phyloP scores from a whole-genome alignment of 2,888 invertebrate species.

The Sthenelais limicola region DNA sequence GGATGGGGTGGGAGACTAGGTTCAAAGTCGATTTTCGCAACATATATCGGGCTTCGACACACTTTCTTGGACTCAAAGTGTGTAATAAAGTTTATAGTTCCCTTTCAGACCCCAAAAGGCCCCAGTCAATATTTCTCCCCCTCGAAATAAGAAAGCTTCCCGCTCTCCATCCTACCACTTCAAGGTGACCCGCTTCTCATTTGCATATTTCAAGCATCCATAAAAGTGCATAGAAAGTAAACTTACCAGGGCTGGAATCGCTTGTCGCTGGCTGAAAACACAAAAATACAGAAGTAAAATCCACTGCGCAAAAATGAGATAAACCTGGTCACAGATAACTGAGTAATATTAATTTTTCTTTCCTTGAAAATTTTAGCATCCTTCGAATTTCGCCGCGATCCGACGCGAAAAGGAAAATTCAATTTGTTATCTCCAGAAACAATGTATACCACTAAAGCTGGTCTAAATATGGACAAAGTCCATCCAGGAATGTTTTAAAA shows the following conservation, averaged over 20 bases:
- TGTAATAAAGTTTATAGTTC: too few species aligned
- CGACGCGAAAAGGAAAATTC: conserved; percentile 15
- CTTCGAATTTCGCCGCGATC: conserved; percentile 37
- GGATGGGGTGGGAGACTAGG: too few species aligned
- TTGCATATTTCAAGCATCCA: conserved; percentile 32
- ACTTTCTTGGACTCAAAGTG: too few species aligned
- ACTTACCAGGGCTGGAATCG: conserved; percentile 51
- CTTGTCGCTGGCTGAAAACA: conserved; percentile 48
- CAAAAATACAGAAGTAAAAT: neutral
- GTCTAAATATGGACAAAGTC: neutral
- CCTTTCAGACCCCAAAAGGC: too few species aligned
- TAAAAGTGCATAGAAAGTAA: conserved; percentile 14
- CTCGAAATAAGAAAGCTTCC: conserved; percentile 3
- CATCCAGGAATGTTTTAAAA: conserved; percentile 13
- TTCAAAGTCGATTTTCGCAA: too few species aligned
- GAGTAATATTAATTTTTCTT: too few species aligned
- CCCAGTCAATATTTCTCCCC: too few species aligned
- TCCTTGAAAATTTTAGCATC: conserved; percentile 2
- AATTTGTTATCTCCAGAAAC: conserved; percentile 1
- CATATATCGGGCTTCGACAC: too few species aligned
- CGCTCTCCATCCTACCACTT: conserved; percentile 13
- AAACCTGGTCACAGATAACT: too few species aligned
- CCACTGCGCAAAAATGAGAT: too few species aligned
- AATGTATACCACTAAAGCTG: neutral
- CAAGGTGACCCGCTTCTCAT: conserved; percentile 39